Evolutionary conservation across 2,797 vertebrate species (phyloP), one percentile per base, ranked within the genome.

Genomic region (Paguma larvata): DNA sequence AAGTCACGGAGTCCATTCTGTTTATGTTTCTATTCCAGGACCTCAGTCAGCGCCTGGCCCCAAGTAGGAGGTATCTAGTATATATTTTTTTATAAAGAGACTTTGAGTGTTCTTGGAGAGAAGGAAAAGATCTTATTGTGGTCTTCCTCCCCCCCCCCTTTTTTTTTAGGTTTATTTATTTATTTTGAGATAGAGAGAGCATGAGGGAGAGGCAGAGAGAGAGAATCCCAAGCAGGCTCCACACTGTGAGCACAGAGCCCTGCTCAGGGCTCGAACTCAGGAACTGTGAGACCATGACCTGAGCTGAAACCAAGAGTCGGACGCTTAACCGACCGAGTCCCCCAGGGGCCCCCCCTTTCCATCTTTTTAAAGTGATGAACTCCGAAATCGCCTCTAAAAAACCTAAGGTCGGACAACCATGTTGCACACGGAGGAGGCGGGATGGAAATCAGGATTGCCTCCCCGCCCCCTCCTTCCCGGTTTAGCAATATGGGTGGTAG

Each of bases 361-460:
- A 11, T 38, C 21, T 32, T 85, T 59, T 34, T 53, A 16, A 73
- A 67, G n/a, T 0, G 27, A 79, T 2, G 6, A 51, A 15, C 12
- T 85, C 46, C 46, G 48, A n/a, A n/a, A 32, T 1, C 51, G 2
- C 5, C 75, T 27, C 0, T 48, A 48, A 15, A 19, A 23, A 21
- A 8, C n/a, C 62, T 51, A 53, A 19, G 6, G 21, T 56, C 65
- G 27, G 70, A 48, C 18, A 44, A 16, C 30, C 16, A 5, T 14
- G 15, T 6, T 3, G 18, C 6, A 53, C 38, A 11, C 4, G 32
- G 4, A 10, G 10, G 18, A 6, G 5, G 9, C 2, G 10, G 12
- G 16, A 4, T 1, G 25, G 59, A 13, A 44, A 4, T 0, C 30
- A 8, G 41, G 6, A 14, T 13, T 13, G 25, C 3, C 32, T 46